Conservation (phyloP, 2,113 vertebrate genomes). For the Pseudopipra pipra region DNA sequence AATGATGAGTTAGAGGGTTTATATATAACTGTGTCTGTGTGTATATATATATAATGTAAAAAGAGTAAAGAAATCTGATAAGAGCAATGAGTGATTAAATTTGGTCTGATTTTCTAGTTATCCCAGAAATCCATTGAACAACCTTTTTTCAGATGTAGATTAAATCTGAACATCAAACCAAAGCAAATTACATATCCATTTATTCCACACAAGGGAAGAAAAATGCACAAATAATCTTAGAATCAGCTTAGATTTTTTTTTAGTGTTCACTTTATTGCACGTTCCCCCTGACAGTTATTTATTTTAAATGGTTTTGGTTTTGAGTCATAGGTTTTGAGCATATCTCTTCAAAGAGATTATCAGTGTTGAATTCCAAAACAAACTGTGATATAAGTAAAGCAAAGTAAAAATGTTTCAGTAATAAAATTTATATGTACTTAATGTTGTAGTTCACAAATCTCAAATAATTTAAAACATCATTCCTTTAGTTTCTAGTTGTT, state of each 20-base stretch:
- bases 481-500: not conserved
- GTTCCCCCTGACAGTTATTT: not conserved
- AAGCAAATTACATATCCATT: not conserved
- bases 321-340: not conserved
- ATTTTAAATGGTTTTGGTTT: not conserved
- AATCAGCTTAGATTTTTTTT: not conserved
- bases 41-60: not conserved
- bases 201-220: not conserved
- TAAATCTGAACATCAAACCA: not conserved
- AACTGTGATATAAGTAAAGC: not conserved
- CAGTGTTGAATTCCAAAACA: not conserved
- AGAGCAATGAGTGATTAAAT: not conserved
- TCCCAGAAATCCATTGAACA: not conserved
- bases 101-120: constrained; percentile 3
- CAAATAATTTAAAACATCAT: not conserved
- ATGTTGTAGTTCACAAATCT: not conserved
- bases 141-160: not conserved
- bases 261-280: not conserved
- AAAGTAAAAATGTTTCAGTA: not conserved
- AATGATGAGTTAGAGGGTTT: not conserved
- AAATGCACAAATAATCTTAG: not conserved
- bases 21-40: not conserved
- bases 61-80: not conserved
- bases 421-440: not conserved
- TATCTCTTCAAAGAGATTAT: not conserved